phyloP scores from a whole-genome alignment of 2,797 vertebrate species.

The Meriones psammophilus region DNA sequence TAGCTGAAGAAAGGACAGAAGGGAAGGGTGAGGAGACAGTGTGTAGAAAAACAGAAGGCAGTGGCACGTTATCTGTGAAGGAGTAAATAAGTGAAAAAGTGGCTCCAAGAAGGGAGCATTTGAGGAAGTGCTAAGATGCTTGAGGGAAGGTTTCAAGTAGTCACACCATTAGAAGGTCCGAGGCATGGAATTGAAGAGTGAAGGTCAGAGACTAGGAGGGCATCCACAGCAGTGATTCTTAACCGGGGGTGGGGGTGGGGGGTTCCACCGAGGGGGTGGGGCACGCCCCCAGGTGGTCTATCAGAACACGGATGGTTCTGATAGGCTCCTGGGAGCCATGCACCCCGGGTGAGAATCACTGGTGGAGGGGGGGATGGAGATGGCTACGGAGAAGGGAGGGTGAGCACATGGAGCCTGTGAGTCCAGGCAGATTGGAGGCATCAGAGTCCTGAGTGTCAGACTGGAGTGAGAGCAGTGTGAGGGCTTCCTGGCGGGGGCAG shows the following conservation, averaged over 20 bases:
- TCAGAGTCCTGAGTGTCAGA: not conserved
- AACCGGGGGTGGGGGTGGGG: not conserved
- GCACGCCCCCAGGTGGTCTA: not conserved
- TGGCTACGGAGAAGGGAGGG: too few species aligned
- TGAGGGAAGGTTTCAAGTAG: not conserved
- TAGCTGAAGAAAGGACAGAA: not conserved
- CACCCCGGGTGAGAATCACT: not conserved
- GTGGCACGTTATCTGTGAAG: too few species aligned
- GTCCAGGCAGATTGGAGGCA: not conserved
- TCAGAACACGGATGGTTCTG: not conserved
- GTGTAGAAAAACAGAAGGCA: too few species aligned
- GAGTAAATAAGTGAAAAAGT: not conserved
- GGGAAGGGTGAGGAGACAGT: too few species aligned
- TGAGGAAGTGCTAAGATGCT: not conserved
- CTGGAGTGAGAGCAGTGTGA: not conserved
- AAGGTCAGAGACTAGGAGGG: not conserved
- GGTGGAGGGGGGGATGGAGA: not conserved
- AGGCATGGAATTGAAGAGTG: rapidly evolving
- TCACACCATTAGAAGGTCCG: rapidly evolving
- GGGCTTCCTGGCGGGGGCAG: not conserved
- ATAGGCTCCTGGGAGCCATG: too few species aligned
- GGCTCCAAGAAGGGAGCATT: not conserved
- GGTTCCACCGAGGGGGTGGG: not conserved
- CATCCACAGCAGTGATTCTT: slow-evolving; percentile 29
- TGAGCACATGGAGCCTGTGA: not conserved